Percentiles rank a stretch among this genome's conserved stretches.
Evolutionary conservation across 2,797 vertebrate species (phyloP).

Genomic region (Iguana delicatissima): DNA sequence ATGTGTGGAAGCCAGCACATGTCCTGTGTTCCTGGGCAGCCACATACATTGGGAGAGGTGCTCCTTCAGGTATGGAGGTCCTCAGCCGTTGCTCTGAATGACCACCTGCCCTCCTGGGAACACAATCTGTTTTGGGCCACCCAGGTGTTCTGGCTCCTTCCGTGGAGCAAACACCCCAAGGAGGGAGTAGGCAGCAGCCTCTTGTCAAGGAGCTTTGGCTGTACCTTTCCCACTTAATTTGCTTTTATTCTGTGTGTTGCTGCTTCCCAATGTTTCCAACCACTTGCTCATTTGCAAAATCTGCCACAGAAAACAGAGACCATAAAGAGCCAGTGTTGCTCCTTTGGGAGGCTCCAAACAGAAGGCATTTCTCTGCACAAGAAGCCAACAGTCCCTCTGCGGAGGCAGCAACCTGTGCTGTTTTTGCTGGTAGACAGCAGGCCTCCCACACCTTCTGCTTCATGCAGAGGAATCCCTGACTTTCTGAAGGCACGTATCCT

Average conservation of each 20-base stretch:
- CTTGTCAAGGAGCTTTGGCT: too few relatives aligned
- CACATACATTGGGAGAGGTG: too few relatives aligned
- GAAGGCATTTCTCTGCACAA: not conserved
- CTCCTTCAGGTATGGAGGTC: too few relatives aligned
- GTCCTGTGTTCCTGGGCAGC: too few relatives aligned
- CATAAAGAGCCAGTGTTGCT: not conserved
- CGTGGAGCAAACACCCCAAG: too few relatives aligned
- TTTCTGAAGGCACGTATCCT: too few relatives aligned
- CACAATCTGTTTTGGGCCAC: not conserved
- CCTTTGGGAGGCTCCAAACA: not conserved
- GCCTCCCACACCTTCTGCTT: too few relatives aligned
- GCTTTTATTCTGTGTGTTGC: not conserved
- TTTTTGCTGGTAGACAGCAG: too few relatives aligned
- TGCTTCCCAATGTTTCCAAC: not conserved
- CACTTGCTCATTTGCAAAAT: conserved; percentile 5
- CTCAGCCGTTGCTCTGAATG: not conserved
- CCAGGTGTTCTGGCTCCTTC: not conserved
- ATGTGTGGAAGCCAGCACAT: not conserved
- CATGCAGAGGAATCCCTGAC: too few relatives aligned
- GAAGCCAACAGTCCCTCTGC: not conserved
- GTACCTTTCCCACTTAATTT: not conserved
- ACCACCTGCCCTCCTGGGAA: not conserved
- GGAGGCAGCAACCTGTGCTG: too few relatives aligned
- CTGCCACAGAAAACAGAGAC: not conserved
- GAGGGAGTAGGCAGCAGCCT: too few relatives aligned